Evolutionary conservation across 2,888 invertebrate species (phyloP), one percentile per base, ranked within the genome.

Genomic region (Drosophila lacicola): DNA sequence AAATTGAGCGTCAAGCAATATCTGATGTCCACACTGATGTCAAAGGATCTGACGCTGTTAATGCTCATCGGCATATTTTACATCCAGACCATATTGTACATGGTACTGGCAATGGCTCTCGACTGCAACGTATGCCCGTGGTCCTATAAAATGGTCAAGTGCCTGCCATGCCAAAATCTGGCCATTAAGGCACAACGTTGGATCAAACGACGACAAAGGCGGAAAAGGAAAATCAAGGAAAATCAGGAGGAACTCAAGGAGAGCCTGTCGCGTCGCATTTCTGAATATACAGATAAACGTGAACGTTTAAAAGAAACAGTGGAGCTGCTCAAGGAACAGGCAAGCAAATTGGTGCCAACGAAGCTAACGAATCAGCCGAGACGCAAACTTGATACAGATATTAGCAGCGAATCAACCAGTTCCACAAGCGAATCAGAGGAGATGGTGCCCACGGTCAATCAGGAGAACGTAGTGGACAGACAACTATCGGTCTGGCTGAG

Each of bases 21-120:
- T 51, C 11, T 82, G 0, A 6, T 33, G 1, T 63, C 51, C 1
- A 56, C 39, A 1, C 1, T 72, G 0, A 54, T 25, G 25, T 5
- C 10, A 2, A 1, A 19, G 2, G 80, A 80, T 9, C 25, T 41
- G 3, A 37, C 61, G 10, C 29, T 85, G 0, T 0, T 60, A 3
- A 17, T 17, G 25, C 34, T 76, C 0, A 69, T 84, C 5, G 21
- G 9, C 1, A 44, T 39, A 1, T 84, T 83, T 11, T 69, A 64
- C 5, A 0, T 70, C 0, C 82, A 83, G 42, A 14, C 69, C 1
- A 0, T 76, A 4, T 0, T 65, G 0, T 88, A 57, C 54, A 5
- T 58, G 8, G 0, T 76, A 0, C 1, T 74, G 19, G 61, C 82
- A 0, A 3, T 76, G 2, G 1, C 58, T 0, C 11, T 75, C 3